A percentile compares a stretch with the other conserved stretches of the same genome.
Conservation (phyloP, 2,888 invertebrate genomes). For the Stegophylla sp. region DNA sequence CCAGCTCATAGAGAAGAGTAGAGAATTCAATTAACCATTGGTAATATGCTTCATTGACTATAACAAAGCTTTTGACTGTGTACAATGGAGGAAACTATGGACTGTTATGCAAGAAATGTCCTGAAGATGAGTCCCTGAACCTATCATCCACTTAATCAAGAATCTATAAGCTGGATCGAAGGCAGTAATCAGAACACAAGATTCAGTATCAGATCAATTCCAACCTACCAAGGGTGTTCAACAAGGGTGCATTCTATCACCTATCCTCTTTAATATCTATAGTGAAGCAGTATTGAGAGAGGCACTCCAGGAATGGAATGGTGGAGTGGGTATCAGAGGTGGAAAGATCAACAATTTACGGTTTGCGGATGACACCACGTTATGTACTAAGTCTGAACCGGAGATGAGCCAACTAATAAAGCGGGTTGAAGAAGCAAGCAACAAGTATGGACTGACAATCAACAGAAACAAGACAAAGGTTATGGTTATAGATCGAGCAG, state of each 20-base stretch:
- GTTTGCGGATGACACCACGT: conserved; percentile 2
- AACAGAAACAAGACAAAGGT: too few relatives aligned
- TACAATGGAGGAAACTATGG: conserved; percentile 8
- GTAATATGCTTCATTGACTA: conserved; percentile 4
- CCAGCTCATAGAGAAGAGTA: too few relatives aligned
- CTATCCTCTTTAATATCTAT: conserved; percentile 27
- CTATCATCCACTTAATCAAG: not conserved
- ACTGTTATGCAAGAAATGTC: not conserved
- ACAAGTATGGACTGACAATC: too few relatives aligned
- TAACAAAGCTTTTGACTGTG: conserved; percentile 6
- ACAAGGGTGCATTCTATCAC: conserved; percentile 40
- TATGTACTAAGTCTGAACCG: too few relatives aligned
- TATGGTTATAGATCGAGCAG: too few relatives aligned
- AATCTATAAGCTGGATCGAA: not conserved
- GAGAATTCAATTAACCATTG: too few relatives aligned
- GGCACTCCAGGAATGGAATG: conserved; percentile 7
- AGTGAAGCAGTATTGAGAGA: conserved; percentile 21
- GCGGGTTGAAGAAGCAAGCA: too few relatives aligned
- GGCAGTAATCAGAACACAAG: not conserved
- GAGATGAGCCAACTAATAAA: too few relatives aligned
- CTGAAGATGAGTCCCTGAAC: not conserved
- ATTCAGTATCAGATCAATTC: not conserved
- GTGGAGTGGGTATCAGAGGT: conserved; percentile 17
- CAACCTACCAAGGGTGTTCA: conserved; percentile 29
- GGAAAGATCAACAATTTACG: conserved; percentile 2